Evolutionary conservation across 2,797 vertebrate genomes (phyloP).

Genomic region (Rachycentron canadum): DNA sequence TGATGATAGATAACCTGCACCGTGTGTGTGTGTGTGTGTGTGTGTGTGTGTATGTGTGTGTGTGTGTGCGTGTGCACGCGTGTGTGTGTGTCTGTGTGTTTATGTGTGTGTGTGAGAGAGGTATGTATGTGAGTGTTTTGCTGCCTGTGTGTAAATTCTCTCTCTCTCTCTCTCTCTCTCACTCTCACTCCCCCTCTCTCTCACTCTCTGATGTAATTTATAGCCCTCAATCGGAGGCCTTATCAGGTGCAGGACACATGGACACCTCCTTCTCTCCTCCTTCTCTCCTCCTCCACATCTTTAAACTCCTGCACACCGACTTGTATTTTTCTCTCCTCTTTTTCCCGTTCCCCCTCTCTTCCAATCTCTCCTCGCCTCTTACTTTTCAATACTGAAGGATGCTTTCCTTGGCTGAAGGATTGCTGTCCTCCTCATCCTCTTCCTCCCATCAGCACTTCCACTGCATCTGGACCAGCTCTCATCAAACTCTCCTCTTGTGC

Average conservation of each 20-base stretch:
- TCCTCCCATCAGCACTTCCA: conserved; percentile 23
- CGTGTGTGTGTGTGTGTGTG: conserved; percentile 29
- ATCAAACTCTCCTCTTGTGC: conserved; percentile 26
- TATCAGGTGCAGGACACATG: conserved; percentile 84
- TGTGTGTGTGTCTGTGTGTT: conserved; percentile 37
- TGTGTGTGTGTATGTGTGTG: conserved; percentile 41
- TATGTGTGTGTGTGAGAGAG: conserved; percentile 27
- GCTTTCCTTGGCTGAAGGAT: conserved; percentile 47
- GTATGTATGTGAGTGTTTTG: conserved; percentile 47
- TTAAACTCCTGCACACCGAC: conserved; percentile 62
- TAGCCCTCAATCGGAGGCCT: conserved; percentile 79
- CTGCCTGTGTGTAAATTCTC: conserved; percentile 61
- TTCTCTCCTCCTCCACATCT: conserved; percentile 61
- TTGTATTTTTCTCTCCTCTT: conserved; percentile 51
- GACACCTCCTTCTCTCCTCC: conserved; percentile 73
- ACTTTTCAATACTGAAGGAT: conserved; percentile 45
- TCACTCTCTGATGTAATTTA: conserved; percentile 76
- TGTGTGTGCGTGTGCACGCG: conserved; percentile 33
- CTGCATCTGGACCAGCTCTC: conserved; percentile 31
- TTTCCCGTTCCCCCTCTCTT: conserved; percentile 26
- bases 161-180: conserved; percentile 49
- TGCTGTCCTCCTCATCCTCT: conserved; percentile 37
- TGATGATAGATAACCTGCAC: conserved; percentile 87
- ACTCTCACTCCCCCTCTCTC: conserved; percentile 47
- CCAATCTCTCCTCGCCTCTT: conserved; percentile 31